A percentile compares a stretch with the other conserved stretches of the same genome.
phyloP scores from a whole-genome alignment of 1,140 invertebrate species.

The Ceratitis capitata region DNA sequence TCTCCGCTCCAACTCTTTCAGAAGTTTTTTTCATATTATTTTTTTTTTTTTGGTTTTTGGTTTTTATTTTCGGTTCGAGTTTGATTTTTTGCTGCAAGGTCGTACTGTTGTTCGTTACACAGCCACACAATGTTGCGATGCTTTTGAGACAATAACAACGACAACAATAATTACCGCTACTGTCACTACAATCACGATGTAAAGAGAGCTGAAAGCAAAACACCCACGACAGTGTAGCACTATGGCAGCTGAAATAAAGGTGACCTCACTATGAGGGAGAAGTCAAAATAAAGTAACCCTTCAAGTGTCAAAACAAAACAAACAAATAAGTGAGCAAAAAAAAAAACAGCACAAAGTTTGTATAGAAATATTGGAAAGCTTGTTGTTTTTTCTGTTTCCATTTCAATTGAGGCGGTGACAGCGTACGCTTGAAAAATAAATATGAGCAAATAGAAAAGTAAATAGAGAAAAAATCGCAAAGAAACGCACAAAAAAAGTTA shows the following conservation, averaged over 20 bases:
- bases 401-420: not conserved
- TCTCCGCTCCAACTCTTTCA: not conserved
- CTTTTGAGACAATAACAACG: not conserved
- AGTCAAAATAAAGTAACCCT: not conserved
- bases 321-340: not conserved
- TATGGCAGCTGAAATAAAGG: not conserved
- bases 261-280: not conserved
- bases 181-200: not conserved
- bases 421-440: not conserved
- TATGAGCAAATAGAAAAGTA: not conserved
- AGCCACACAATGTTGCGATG: not conserved
- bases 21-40: no score
- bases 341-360: not conserved
- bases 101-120: not conserved
- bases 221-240: not conserved
- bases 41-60: not conserved
- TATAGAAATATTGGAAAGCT: no score
- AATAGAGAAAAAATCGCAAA: not conserved
- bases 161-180: not conserved
- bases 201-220: not conserved
- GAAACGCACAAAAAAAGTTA: not conserved
- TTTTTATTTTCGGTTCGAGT: not conserved
- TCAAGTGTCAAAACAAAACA: slow-evolving; percentile 17
- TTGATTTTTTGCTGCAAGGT: not conserved
- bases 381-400: not conserved